Evolutionary conservation across 1,140 invertebrate species (phyloP).

Genomic region (Scylla paramamosain): DNA sequence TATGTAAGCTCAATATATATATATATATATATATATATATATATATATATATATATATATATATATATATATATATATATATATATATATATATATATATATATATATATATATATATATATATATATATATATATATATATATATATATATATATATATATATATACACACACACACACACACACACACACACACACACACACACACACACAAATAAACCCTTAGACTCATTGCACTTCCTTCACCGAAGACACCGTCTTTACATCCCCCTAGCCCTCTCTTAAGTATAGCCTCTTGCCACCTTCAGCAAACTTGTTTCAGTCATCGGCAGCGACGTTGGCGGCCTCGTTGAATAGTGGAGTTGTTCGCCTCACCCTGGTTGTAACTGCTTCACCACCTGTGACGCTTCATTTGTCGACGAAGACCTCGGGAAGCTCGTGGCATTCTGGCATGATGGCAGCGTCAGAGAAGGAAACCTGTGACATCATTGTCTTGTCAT

Average conservation of each 20-base stretch:
- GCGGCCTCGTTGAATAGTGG: background rate
- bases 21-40: background rate
- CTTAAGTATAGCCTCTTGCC: background rate
- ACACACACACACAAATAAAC: background rate
- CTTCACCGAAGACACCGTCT: background rate
- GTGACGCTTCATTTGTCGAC: conserved; percentile 57
- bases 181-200: conserved; percentile 41
- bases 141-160: conserved; percentile 63
- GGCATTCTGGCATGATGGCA: conserved; percentile 61
- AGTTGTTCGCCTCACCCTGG: background rate
- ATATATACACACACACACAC: conserved; percentile 50
- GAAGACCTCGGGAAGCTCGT: conserved; percentile 71
- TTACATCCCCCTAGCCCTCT: background rate
- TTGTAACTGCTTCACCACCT: background rate
- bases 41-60: background rate
- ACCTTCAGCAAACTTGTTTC: background rate
- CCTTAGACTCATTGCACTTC: background rate
- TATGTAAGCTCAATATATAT: no score
- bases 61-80: conserved; percentile 37
- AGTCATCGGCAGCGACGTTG: background rate
- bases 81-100: background rate
- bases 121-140: conserved; percentile 55
- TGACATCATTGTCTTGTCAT: conserved; percentile 72
- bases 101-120: background rate
- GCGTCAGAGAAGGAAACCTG: conserved; percentile 69